Conservation (phyloP, 2,113 vertebrate genomes). For the Apodemus speciosus region DNA sequence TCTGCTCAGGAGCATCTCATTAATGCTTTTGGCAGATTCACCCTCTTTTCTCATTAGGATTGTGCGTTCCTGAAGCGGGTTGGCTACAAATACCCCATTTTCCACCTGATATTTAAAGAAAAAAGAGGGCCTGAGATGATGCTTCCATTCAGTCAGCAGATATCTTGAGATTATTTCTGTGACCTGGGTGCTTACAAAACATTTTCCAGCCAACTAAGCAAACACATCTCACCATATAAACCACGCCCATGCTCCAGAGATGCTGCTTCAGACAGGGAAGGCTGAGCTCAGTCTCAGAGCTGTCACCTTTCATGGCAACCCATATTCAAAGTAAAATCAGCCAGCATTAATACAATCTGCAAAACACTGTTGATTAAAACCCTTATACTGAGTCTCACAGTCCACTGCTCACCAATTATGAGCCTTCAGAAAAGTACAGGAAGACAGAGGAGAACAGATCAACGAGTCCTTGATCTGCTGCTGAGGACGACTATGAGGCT, state of each 20-base stretch:
- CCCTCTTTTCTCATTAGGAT: conserved; percentile 97
- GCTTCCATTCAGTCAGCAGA: conserved; percentile 23
- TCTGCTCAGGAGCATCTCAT: conserved; percentile 97
- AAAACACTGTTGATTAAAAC: conserved; percentile 55
- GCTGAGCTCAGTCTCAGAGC: background rate
- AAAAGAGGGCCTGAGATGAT: conserved; percentile 48
- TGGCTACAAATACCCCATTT: conserved; percentile 91
- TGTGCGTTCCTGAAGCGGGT: conserved; percentile 93
- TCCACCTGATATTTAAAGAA: conserved; percentile 86
- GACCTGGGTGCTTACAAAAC: background rate
- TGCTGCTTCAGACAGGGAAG: conserved; percentile 4
- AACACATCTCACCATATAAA: background rate
- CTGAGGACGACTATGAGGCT: conserved; percentile 33
- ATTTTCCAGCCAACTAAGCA: background rate
- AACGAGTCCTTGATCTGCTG: conserved; percentile 38
- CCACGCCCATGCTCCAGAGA: background rate
- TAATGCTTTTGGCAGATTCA: conserved; percentile 98
- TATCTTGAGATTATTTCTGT: conserved; percentile 4
- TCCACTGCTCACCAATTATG: conserved; percentile 46
- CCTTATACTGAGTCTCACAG: conserved; percentile 21
- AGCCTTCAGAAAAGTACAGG: conserved; percentile 57
- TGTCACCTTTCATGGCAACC: conserved; percentile 30
- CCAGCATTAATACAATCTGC: conserved; percentile 40
- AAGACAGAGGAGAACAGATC: conserved; percentile 57
- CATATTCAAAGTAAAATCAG: conserved; percentile 39